Base-by-base conservation (phyloP, 2,888 invertebrate genomes). In the Ennomos fuscantarius region DNA sequence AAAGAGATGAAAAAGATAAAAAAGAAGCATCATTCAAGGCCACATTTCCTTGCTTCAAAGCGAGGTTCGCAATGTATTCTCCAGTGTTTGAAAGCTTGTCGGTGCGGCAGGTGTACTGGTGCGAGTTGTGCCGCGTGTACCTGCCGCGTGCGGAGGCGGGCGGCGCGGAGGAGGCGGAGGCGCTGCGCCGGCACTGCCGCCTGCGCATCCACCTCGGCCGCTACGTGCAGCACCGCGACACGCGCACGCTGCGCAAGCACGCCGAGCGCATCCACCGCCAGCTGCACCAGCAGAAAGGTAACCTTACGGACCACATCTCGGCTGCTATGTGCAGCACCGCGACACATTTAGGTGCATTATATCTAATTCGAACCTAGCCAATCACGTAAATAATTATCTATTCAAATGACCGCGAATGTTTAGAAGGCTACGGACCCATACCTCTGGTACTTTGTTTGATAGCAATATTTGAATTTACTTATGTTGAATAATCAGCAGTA, bases 111-210 rank as follows among this genome's bases (percentile, higher is more conserved):
- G 92, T 92, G 9, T 94, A 95, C 85, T 96, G 95, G 84, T 97
- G 97, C 81, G 96, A 96, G 74, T 83, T 97, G 59, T 97, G 97
- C 84, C 95, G 95, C 73, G 93, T 95, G 76, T 96, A 96, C 82
- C 84, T 97, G 73, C 94, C 95, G 41, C 93, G 95, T 35, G 87
- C 70, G 87, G 93, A 73, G 82, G 79, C 76, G 8, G 88, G 84
- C 60, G 79, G 84, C 62, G 70, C 79, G 2, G 88, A 94, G 62
- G 93, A 94, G 64, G 94, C 95, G 55, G 93, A 93, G 55, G 93
- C 94, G 43, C 79, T 95, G 67, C 94, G 95, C 33, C 93, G 94
- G 44, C 97, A 97, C 91, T 97, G 97, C 81, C 94, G 95, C 55
- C 93, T 94, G 70, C 94, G 96, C 62, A 93, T 94, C 65, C 97